Evolutionary conservation across 1,140 invertebrate genomes (phyloP), one percentile per base, ranked within the genome.

Genomic region (Stegodyphus dumicola): DNA sequence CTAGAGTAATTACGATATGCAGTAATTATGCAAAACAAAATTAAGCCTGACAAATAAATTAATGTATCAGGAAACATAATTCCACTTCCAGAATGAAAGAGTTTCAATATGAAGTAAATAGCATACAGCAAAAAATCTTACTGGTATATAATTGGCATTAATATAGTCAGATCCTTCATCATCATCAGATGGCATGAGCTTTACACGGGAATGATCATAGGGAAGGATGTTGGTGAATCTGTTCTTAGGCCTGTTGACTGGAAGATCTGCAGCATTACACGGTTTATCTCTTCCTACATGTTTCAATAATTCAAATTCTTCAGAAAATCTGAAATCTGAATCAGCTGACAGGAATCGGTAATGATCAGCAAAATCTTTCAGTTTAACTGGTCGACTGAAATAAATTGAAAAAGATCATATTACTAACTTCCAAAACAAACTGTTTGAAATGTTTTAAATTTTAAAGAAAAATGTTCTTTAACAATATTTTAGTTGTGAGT

Each of bases 161-260:
- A 99, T 97, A 90, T 98, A 99, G 91, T 99, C 97, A 7, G 96
- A 96, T 64, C 97, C 97, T 91, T 98, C 97, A 90, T 99, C 97
- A 91, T 99, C 97, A 91, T 99, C 97, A 2, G 97, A 96, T 1
- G 97, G 96, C 89, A 97, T 95, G 53, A 99, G 92, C 90, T 99
- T 99, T 88, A 97, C 97, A 83, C 97, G 93, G 33, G 96, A 98
- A 91, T 98, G 97, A 91, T 99, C 97, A 90, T 99, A 99, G 0
- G 98, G 98, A 85, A 99, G 92, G 90, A 99, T 99, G 92, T 99
- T 99, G 51, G 98, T 99, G 91, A 99, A 99, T 13, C 98, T 93
- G 92, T 99, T 99, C 91, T 99, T 99, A 1, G 97, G 96, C 71
- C 98, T 92, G 92, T 99, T 99, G 85, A 95, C 95, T 11, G 97